Evolutionary conservation across 2,888 invertebrate species (phyloP).

Genomic region (Myopa tessellatipennis): DNA sequence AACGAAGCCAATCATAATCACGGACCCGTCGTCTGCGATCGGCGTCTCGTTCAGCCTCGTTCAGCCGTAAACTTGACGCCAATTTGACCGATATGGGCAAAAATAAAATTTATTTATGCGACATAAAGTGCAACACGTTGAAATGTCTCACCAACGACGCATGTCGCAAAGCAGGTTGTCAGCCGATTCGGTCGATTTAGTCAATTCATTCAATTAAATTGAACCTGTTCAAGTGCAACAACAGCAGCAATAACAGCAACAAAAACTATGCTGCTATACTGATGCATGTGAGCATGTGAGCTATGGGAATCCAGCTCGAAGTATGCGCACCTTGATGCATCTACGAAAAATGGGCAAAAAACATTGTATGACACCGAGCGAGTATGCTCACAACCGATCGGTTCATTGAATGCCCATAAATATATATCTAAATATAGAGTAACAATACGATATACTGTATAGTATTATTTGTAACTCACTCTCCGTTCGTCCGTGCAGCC

Average conservation of each 20-base stretch:
- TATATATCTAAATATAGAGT: neutral
- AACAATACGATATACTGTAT: neutral
- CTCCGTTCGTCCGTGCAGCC: neutral
- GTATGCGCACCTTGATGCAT: slow-evolving; percentile 17
- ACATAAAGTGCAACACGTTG: neutral
- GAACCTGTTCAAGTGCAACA: slow-evolving; percentile 27
- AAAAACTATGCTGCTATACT: too few relatives aligned
- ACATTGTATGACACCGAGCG: neutral
- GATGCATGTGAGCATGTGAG: neutral
- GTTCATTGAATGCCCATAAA: neutral
- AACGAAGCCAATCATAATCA: neutral
- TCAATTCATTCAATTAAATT: slow-evolving; percentile 16
- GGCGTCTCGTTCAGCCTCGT: slow-evolving; percentile 51
- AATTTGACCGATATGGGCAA: slow-evolving; percentile 53
- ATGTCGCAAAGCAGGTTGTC: neutral
- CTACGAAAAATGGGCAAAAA: neutral
- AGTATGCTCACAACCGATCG: slow-evolving; percentile 8
- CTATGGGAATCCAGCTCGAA: slow-evolving; percentile 4
- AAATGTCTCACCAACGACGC: neutral
- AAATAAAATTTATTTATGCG: slow-evolving; percentile 34
- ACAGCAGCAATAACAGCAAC: neutral
- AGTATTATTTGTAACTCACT: neutral
- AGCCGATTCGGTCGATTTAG: slow-evolving; percentile 3
- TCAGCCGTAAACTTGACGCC: slow-evolving; percentile 54
- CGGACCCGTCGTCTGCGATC: slow-evolving; percentile 24